Evolutionary conservation across 2,888 invertebrate genomes (phyloP).

Genomic region (Epiblema foenella): DNA sequence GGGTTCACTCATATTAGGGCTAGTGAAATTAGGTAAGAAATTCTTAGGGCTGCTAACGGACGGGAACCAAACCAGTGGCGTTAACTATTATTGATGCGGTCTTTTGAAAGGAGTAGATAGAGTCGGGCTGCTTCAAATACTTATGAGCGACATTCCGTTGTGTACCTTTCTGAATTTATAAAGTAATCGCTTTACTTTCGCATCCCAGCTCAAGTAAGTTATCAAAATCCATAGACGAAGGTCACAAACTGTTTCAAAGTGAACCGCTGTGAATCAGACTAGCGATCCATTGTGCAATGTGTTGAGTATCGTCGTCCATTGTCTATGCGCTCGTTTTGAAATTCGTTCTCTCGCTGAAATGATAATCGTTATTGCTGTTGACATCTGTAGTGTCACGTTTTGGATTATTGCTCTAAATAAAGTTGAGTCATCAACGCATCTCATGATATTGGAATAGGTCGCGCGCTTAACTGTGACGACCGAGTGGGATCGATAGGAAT

Average conservation of each 20-base stretch:
- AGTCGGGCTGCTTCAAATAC: no score
- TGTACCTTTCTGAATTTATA: neutral
- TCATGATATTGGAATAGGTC: neutral
- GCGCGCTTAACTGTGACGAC: no score
- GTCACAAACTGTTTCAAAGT: constrained; percentile 23
- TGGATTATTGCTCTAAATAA: constrained; percentile 14
- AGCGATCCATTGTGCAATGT: constrained; percentile 71
- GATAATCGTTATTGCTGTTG: constrained; percentile 36
- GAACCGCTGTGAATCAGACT: constrained; percentile 58
- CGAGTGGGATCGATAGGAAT: no score
- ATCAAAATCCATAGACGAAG: constrained; percentile 27
- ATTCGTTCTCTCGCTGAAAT: constrained; percentile 49
- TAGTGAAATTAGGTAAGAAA: no score
- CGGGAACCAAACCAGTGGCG: no score
- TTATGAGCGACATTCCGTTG: no score
- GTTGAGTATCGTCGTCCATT: constrained; percentile 64
- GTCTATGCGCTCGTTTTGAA: constrained; percentile 67
- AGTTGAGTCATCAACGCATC: neutral
- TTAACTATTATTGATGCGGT: no score
- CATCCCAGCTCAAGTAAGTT: neutral
- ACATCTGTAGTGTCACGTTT: constrained; percentile 34
- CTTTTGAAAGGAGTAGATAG: no score
- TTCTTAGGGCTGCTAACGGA: no score
- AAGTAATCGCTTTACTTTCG: constrained; percentile 7
- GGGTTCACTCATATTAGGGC: no score